Conservation (phyloP, 1,140 invertebrate species). For the Thalassaphorura encarpata region DNA sequence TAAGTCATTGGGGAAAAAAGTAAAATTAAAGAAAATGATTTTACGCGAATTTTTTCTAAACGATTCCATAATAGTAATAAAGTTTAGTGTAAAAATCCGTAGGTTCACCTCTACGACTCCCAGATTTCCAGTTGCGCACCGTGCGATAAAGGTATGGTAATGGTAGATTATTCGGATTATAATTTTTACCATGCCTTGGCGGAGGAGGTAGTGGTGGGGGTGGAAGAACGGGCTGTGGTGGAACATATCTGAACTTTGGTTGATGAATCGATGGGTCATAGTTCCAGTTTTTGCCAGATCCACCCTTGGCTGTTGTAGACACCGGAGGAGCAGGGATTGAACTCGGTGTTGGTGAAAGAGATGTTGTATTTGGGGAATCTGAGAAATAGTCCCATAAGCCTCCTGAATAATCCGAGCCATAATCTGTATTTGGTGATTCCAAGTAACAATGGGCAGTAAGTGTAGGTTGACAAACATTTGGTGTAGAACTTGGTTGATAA, state of each 20-base stretch:
- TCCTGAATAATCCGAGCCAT: slow-evolving; percentile 22
- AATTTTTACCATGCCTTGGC: slow-evolving; percentile 13
- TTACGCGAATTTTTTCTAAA: slow-evolving; percentile 18
- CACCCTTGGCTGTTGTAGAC: background rate
- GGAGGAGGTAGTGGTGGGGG: slow-evolving; percentile 32
- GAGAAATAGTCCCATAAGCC: slow-evolving; percentile 24
- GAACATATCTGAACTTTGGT: slow-evolving; percentile 64
- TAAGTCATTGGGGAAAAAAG: too few relatives aligned
- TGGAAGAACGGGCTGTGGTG: slow-evolving; percentile 41
- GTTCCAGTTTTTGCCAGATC: slow-evolving; percentile 49
- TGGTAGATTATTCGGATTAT: slow-evolving; percentile 13
- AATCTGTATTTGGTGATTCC: slow-evolving; percentile 23
- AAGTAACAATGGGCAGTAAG: slow-evolving; percentile 29
- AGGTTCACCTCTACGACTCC: slow-evolving; percentile 26
- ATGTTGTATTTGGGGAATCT: slow-evolving; percentile 9
- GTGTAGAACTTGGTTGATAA: slow-evolving; percentile 30
- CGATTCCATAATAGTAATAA: slow-evolving; percentile 30
- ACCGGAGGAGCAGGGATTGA: background rate
- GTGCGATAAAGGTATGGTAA: slow-evolving; percentile 26
- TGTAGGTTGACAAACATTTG: slow-evolving; percentile 32
- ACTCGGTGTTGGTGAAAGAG: slow-evolving; percentile 4
- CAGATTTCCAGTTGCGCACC: slow-evolving; percentile 25
- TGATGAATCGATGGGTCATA: slow-evolving; percentile 63
- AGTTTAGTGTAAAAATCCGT: slow-evolving; percentile 14
- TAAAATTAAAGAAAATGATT: background rate